Base-by-base conservation (phyloP, 2,797 vertebrate genomes). In the Crenichthys baileyi region DNA sequence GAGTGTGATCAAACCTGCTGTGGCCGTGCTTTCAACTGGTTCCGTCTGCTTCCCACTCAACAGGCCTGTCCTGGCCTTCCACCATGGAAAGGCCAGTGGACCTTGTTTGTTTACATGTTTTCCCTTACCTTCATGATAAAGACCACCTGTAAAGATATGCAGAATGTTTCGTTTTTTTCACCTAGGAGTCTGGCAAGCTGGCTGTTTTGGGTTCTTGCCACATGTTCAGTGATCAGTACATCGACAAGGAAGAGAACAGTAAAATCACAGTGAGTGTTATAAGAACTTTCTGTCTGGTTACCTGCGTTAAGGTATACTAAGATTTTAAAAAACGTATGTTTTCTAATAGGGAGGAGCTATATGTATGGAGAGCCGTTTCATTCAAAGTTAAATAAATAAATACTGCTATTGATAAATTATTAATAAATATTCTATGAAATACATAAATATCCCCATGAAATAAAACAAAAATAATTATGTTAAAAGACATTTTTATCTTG, bases 181-280 rank as follows among this genome's bases (percentile, higher is more conserved):
- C 96, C 90, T 89, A 94, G 94, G 95, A 96, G 81, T 95, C 95
- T 29, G 98, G 98, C n/a, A 99, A 97, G 87, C 92, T 99, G 91
- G 98, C 95, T 56, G 98, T 98, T 0, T 80, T 98, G 89, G 98
- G 98, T 70, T 99, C 98, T 50, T 98, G 97, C 81, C 97, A 99
- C 94, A 99, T 99, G 98, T 98, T 99, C 92, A 96, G 93, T 86
- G 98, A 99, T 89, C 97, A 98, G 7, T 99, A 98, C 91, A 93
- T 99, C 83, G 98, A 99, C 92, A 99, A 99, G 94, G 98, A 99
- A 93, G 98, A 99, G 93, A 99, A 99, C 76, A 93, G 93, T 91
- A 99, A 98, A 95, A 97, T 99, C 86, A 94, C 98, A 96, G 98
- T 98, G 83, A 95, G 46, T 2, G n/a, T 56, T 72, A 73, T 41